Percentiles rank a stretch among this genome's conserved stretches.
These are phyloP conservation scores for Thryonomys swinderianus DNA, from an alignment of 2,113 vertebrate species.

Conservation along the genomic window DNA sequence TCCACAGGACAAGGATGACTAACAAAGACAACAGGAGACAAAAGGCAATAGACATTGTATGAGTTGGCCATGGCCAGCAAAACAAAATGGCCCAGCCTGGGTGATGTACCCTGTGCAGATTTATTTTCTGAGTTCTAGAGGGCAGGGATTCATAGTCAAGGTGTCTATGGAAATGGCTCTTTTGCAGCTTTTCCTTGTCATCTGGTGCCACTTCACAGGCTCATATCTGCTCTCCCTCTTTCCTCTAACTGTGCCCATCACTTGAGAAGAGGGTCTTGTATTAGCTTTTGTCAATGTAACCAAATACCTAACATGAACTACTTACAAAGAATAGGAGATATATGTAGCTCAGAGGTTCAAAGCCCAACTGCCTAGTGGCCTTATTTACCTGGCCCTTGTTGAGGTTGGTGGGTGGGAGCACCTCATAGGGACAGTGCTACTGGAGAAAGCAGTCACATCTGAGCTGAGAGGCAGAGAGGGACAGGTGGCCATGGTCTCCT, in stretches of 20 bases:
- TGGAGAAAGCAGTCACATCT: neutral
- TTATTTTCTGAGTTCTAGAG: neutral
- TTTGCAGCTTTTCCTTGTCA: too few relatives aligned
- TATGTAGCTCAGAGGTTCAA: neutral
- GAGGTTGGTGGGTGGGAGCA: neutral
- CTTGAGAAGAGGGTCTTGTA: neutral
- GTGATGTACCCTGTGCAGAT: neutral
- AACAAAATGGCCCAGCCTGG: neutral
- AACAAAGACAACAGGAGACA: too few relatives aligned
- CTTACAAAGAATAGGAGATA: neutral
- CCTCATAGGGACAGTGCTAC: neutral
- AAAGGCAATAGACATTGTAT: neutral
- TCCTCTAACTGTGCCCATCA: neutral
- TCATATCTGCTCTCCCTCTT: neutral
- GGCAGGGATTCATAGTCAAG: neutral
- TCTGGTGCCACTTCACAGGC: fast-evolving
- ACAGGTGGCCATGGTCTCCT: neutral
- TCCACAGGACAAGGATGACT: too few relatives aligned
- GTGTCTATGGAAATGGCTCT: neutral
- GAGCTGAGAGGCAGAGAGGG: neutral
- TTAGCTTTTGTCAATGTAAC: neutral
- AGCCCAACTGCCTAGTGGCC: neutral
- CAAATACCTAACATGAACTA: neutral
- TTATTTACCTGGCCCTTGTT: neutral
- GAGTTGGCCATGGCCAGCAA: neutral